Conservation (phyloP, 2,797 vertebrate genomes). For the Syndactyla subalaris region DNA sequence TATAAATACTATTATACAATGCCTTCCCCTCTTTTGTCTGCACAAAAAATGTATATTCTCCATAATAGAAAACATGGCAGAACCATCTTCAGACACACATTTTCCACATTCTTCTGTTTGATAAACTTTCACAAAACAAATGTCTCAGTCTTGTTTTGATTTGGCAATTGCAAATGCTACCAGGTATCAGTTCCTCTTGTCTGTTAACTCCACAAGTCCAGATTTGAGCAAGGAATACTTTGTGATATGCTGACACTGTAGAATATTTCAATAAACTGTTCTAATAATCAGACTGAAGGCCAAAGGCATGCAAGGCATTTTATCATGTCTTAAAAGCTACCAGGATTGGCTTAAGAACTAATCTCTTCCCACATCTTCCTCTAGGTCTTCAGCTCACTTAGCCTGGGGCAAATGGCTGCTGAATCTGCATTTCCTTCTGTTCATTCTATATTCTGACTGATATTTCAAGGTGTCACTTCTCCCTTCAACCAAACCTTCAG, state of each 20-base stretch:
- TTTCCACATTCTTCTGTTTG: background rate
- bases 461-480: slow-evolving; percentile 3
- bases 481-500: background rate
- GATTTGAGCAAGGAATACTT: background rate
- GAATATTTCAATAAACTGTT: slow-evolving; percentile 1
- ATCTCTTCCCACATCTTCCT: background rate
- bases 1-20: background rate
- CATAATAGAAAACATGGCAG: background rate
- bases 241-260: background rate
- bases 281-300: background rate
- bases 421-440: background rate
- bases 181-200: background rate
- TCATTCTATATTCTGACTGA: background rate
- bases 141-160: background rate
- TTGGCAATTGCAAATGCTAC: background rate
- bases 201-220: background rate
- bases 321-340: background rate
- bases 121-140: background rate
- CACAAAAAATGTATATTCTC: background rate
- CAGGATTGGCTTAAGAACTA: background rate
- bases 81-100: background rate
- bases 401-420: background rate
- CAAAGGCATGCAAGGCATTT: background rate
- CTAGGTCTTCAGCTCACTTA: background rate
- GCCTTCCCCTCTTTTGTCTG: background rate